These are phyloP conservation scores for Okamejei kenojei DNA, from an alignment of 2,797 vertebrate genomes.

Conservation along the genomic window DNA sequence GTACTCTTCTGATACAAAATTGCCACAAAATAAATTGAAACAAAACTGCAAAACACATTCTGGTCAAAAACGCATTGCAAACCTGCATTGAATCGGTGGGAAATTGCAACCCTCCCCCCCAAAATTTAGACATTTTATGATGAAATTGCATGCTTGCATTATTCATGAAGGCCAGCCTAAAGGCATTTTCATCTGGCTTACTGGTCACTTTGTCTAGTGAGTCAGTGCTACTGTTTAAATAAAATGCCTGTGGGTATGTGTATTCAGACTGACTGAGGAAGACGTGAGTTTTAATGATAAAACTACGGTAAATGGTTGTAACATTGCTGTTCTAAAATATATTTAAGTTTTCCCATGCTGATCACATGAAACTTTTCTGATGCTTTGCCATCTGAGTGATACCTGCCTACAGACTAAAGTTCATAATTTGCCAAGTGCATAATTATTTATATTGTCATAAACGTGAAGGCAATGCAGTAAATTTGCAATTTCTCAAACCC, in stretches of 20 bases:
- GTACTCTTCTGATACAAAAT: neutral
- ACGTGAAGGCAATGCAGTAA: neutral
- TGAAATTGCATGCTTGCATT: neutral
- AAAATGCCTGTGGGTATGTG: neutral
- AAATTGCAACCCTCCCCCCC: neutral
- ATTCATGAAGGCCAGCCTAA: neutral
- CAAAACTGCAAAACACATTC: neutral
- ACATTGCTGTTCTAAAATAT: neutral
- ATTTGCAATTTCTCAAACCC: neutral
- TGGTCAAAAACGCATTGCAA: neutral
- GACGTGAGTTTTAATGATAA: neutral
- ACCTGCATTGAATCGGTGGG: neutral
- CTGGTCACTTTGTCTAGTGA: neutral
- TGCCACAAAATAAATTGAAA: neutral
- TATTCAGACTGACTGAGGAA: neutral
- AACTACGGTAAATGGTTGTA: neutral
- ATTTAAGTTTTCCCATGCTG: neutral
- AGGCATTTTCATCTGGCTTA: neutral
- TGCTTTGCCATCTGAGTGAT: neutral
- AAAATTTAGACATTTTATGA: neutral
- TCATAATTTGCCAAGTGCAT: neutral
- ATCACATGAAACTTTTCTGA: neutral
- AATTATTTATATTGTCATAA: neutral
- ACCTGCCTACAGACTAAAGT: neutral
- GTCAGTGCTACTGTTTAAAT: neutral